Conservation (phyloP, 2,888 invertebrate genomes). For the Heterodera filipjevi region DNA sequence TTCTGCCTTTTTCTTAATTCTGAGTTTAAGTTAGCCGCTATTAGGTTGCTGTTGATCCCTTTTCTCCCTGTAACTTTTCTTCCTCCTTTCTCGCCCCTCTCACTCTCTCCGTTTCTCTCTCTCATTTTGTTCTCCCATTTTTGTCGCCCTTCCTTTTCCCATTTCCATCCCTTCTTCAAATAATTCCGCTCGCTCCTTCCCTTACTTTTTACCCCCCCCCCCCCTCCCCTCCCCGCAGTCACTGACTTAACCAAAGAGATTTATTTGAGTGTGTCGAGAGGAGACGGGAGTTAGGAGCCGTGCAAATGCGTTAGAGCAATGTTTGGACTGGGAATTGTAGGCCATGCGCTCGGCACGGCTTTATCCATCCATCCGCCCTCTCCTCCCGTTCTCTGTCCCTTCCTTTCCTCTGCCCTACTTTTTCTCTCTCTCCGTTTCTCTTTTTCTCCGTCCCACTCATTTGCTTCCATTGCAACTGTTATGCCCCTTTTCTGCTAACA, state of each 20-base stretch:
- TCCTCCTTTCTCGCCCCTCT: too few relatives aligned
- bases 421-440: not conserved
- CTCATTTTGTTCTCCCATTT: not conserved
- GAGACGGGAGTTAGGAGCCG: not conserved
- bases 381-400: not conserved
- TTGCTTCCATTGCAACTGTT: not conserved
- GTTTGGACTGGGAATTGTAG: not conserved
- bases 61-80: too few relatives aligned
- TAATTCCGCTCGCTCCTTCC: not conserved
- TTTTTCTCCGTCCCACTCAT: not conserved
- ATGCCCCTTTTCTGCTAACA: not conserved
- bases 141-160: not conserved
- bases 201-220: not conserved
- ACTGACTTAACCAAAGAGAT: not conserved
- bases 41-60: too few relatives aligned
- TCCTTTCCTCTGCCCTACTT: not conserved
- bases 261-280: not conserved
- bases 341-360: not conserved
- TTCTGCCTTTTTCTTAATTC: not conserved
- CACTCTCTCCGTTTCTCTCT: not conserved
- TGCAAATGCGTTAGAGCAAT: not conserved
- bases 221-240: not conserved
- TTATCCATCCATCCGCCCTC: not conserved
- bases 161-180: not conserved
- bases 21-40: too few relatives aligned